Evolutionary conservation across 2,113 vertebrate species (phyloP).

Genomic region (Falcunculus frontatus): DNA sequence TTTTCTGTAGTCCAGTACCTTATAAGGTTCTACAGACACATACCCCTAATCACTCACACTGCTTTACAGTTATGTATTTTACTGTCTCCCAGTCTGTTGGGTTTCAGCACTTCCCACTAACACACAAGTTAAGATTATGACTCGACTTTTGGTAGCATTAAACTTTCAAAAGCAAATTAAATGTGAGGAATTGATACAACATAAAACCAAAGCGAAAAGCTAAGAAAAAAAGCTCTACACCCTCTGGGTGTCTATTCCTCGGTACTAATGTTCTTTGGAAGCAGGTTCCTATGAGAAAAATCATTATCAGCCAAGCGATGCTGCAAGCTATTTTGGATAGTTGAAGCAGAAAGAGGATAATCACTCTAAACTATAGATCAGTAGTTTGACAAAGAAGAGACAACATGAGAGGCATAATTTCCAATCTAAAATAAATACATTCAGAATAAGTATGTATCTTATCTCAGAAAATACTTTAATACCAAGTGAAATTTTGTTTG

Average conservation of each 20-base stretch:
- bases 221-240: neutral
- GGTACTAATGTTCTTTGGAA: neutral
- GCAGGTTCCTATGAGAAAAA: slow-evolving; percentile 26
- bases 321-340: slow-evolving; percentile 26
- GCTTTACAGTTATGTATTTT: neutral
- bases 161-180: slow-evolving; percentile 1
- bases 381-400: slow-evolving; percentile 22
- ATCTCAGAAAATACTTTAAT: neutral
- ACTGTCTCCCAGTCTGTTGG: neutral
- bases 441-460: neutral
- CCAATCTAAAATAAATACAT: neutral
- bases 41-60: neutral
- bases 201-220: neutral
- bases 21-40: neutral
- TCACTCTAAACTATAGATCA: slow-evolving; percentile 29
- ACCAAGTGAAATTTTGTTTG: neutral
- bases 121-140: neutral
- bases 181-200: slow-evolving; percentile 16
- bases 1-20: neutral
- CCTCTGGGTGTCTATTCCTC: slow-evolving; percentile 10
- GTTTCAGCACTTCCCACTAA: neutral
- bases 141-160: neutral
- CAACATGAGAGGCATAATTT: neutral
- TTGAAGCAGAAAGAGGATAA: slow-evolving; percentile 47
- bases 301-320: neutral